Evolutionary conservation across 2,797 vertebrate species (phyloP), one percentile per base, ranked within the genome.

Genomic region (Antrozous pallidus): DNA sequence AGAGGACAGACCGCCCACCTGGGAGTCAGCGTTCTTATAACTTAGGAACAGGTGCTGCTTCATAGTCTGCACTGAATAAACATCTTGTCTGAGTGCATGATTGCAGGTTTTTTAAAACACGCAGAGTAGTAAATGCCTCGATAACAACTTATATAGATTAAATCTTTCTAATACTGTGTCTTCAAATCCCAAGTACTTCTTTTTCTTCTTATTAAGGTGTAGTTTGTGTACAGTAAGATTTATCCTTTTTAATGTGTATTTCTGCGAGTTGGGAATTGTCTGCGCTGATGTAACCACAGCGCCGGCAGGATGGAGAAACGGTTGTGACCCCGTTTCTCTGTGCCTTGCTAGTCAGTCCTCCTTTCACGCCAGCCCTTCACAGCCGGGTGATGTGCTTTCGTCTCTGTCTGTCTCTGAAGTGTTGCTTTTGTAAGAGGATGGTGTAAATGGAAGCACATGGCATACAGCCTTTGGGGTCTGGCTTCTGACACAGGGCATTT

Each of bases 11-110:
- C 89, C 18, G 74, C 38, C 22, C 17, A 67, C 10, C 31, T 40
- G 16, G 33, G 24, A 78, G 58, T 56, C 47, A 95, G 2, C 54
- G 86, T 86, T 88, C 93, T 90, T 42, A 75, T 84, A 93, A 78
- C 78, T 73, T 33, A 88, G n/a, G 88, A 94, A 80, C 51, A 94
- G 6, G 31, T 90, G 16, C n/a, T 94, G 78, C 11, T 42, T 95
- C 13, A 69, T 49, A 77, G 47, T 79, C 22, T 58, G 79, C 31
- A 92, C 11, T 81, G 73, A 93, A 42, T 92, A 80, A 92, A 79
- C 36, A 42, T 92, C 24, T 77, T 91, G 5, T 45, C 13, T 77
- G 73, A 90, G 22, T 63, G 49, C 33, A 51, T 87, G 79, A 79
- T 88, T 70, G 17, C 17, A 16, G 8, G 28, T 81, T 83, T 75